phyloP scores from a whole-genome alignment of 2,797 vertebrate species.

The Enteromius thamalakanensis region DNA sequence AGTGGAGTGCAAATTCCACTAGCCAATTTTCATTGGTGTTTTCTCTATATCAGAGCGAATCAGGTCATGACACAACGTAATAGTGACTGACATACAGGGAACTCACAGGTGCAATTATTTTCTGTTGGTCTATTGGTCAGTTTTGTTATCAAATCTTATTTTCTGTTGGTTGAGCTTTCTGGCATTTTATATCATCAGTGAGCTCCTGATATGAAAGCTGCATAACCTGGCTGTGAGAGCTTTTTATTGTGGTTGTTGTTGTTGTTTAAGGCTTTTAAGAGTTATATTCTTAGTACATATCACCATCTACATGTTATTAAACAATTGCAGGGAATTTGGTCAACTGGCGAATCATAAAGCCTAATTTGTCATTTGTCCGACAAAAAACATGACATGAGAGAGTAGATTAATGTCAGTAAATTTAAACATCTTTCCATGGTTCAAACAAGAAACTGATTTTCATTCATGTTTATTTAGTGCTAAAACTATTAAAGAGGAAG shows the following conservation, averaged over 20 bases:
- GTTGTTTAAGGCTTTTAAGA: neutral
- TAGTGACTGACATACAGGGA: too few relatives aligned
- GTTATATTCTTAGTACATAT: neutral
- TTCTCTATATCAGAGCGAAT: too few relatives aligned
- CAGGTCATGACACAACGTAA: too few relatives aligned
- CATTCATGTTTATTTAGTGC: neutral
- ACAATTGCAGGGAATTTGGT: too few relatives aligned
- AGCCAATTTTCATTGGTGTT: too few relatives aligned
- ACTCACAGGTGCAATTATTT: neutral
- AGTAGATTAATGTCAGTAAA: neutral
- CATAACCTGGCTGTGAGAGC: too few relatives aligned
- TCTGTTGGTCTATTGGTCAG: neutral
- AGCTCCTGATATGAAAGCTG: neutral
- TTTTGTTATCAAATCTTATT: neutral
- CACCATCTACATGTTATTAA: neutral
- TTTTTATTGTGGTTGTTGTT: too few relatives aligned
- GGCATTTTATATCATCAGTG: neutral
- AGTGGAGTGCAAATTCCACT: too few relatives aligned
- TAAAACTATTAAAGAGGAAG: neutral
- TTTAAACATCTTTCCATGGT: neutral
- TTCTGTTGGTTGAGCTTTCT: neutral
- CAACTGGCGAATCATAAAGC: too few relatives aligned
- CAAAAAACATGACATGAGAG: neutral
- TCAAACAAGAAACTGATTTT: neutral
- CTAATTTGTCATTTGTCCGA: too few relatives aligned